phyloP scores from a whole-genome alignment of 37 sponge, comb jelly and placozoan species.

The Hormiphora californensis region DNA sequence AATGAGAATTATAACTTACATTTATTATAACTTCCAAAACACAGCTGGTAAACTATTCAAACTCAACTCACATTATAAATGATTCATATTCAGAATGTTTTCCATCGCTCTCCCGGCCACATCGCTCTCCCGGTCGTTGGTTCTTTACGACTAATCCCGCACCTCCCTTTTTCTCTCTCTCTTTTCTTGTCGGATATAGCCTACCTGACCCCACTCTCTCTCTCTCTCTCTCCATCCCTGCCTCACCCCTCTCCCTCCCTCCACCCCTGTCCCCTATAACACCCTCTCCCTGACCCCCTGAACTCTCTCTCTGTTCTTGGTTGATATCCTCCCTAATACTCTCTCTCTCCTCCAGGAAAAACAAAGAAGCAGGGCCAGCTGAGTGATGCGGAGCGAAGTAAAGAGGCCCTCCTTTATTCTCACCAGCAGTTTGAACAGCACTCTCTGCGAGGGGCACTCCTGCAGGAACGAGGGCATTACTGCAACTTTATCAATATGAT shows the following conservation, averaged over 20 bases:
- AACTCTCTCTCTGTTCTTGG: neutral
- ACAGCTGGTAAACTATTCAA: no score
- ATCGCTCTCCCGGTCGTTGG: no score
- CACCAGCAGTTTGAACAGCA: conserved; percentile 39
- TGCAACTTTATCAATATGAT: neutral
- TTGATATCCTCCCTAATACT: neutral
- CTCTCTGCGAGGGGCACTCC: conserved; percentile 6
- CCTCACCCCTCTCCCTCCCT: neutral
- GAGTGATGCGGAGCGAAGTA: conserved; percentile 18
- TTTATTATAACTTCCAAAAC: no score
- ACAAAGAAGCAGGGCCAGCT: conserved; percentile 42
- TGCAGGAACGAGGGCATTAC: conserved; percentile 1
- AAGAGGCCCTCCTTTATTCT: neutral
- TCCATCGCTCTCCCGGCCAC: no score
- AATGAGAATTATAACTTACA: no score
- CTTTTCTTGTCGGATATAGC: no score
- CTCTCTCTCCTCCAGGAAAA: neutral
- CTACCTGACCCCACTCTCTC: no score
- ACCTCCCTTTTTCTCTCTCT: no score
- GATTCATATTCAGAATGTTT: no score
- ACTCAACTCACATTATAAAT: no score
- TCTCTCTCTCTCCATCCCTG: no score
- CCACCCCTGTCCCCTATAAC: neutral
- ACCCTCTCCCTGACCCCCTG: neutral
- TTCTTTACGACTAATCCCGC: no score